Evolutionary conservation across 2,888 invertebrate genomes (phyloP), one percentile per base, ranked within the genome.

Genomic region (Platerodrilus igneus): DNA sequence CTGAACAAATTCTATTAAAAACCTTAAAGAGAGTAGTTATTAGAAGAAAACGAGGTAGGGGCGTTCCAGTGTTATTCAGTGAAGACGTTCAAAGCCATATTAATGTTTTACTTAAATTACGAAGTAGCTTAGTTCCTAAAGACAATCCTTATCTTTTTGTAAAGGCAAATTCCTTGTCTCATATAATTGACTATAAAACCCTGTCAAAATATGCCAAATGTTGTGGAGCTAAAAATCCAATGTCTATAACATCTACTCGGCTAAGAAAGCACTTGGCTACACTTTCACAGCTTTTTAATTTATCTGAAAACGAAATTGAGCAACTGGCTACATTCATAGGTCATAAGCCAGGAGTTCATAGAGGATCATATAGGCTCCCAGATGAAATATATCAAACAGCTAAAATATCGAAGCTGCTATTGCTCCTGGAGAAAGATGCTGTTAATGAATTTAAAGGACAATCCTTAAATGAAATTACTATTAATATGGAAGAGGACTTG

Each of bases 181-280:
- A 45, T 10, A 47, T 56, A 26, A 18, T 14, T 32, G 53, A 53
- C 9, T 56, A 55, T 25, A 51, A 55, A 44, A 37, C 53, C 20
- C 17, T 57, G 9, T 36, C 28, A 9, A 52, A 50, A 47, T 45
- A 52, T 42, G 53, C 52, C 4, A 22, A 5, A 17, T 18, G 26
- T 4, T 45, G 27, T 16, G 53, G 52, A 7, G 50, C 52, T 16
- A 50, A 55, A 45, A 51, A 55, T 39, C 51, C 54, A 25, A 20
- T 27, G n/a, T 48, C 52, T 3, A 27, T 55, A 17, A 58, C 54
- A 5, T 42, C 41, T 3, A 57, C 53, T n/a, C 45, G 34, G 28
- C 31, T 58, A 13, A 32, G 55, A 13, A 59, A 59, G 34, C 57
- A 55, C 30, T 40, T 59, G 14, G 56, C 56, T 5, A 57, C 56